phyloP scores from a whole-genome alignment of 2,888 invertebrate species.

The Aricia artaxerxes region DNA sequence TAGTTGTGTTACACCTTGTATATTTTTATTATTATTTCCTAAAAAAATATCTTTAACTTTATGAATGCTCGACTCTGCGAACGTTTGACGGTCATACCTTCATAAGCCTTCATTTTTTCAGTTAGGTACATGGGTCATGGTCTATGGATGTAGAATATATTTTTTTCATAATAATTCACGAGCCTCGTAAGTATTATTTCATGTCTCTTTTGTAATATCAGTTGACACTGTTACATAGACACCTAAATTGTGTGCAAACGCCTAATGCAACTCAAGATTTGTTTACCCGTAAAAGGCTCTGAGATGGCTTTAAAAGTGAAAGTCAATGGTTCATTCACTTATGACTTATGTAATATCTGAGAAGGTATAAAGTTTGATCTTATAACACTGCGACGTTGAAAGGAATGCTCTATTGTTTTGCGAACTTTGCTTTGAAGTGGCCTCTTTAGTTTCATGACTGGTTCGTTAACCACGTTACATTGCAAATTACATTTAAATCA shows the following conservation, averaged over 20 bases:
- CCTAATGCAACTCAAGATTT: not conserved
- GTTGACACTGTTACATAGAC: not conserved
- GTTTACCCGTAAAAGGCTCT: not conserved
- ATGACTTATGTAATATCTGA: not conserved
- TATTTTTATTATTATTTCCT: no score
- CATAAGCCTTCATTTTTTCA: no score
- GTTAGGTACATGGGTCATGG: no score
- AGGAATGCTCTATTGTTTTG: conserved; percentile 5
- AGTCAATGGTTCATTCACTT: conserved; percentile 11
- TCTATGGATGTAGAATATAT: no score
- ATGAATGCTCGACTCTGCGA: no score
- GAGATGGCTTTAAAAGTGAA: not conserved
- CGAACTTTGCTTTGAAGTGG: not conserved
- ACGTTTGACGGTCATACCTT: no score
- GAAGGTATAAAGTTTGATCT: not conserved
- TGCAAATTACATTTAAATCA: no score
- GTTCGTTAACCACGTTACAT: no score
- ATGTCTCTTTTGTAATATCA: not conserved
- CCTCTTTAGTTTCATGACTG: not conserved
- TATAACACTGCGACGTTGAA: not conserved
- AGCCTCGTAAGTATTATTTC: not conserved
- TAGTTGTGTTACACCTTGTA: no score
- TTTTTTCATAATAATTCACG: not conserved
- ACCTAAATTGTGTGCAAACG: not conserved
- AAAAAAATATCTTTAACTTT: no score